Percentiles rank a stretch among this genome's conserved stretches.
Conservation (phyloP, 2,113 vertebrate genomes). For the Hypomesus transpacificus region DNA sequence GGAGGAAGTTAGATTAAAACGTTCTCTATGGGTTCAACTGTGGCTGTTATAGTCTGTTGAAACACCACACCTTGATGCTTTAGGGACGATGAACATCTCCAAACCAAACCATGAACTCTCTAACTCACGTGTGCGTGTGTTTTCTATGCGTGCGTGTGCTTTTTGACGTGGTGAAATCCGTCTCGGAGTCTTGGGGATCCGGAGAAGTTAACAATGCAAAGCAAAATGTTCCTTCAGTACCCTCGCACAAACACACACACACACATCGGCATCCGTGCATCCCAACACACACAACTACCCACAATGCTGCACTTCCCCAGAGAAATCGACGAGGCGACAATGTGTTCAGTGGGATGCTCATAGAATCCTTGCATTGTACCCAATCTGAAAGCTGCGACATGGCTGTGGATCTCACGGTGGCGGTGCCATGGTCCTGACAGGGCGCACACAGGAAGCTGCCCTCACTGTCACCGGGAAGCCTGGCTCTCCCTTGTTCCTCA, state of each 20-base stretch:
- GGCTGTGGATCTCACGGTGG: not conserved
- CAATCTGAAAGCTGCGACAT: not conserved
- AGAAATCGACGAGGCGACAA: not conserved
- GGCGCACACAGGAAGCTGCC: conserved; percentile 5
- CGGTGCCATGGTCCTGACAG: not conserved
- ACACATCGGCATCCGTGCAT: not conserved
- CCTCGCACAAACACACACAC: not conserved
- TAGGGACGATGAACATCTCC: too few relatives aligned
- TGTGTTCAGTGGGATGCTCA: not conserved
- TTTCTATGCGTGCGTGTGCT: too few relatives aligned
- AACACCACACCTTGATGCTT: too few relatives aligned
- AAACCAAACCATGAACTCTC: too few relatives aligned
- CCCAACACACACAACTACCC: not conserved
- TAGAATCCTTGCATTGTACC: not conserved
- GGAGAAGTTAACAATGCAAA: too few relatives aligned
- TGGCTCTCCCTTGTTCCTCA: conserved; percentile 23
- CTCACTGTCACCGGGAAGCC: conserved; percentile 29
- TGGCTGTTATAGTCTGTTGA: too few relatives aligned
- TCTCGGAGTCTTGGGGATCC: too few relatives aligned
- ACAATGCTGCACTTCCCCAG: not conserved
- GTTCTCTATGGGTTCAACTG: too few relatives aligned
- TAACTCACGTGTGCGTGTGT: too few relatives aligned
- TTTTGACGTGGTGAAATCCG: too few relatives aligned
- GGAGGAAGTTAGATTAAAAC: too few relatives aligned
- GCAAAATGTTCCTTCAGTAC: too few relatives aligned